phyloP scores from a whole-genome alignment of 2,113 vertebrate genomes.

The Pelobates fuscus region DNA sequence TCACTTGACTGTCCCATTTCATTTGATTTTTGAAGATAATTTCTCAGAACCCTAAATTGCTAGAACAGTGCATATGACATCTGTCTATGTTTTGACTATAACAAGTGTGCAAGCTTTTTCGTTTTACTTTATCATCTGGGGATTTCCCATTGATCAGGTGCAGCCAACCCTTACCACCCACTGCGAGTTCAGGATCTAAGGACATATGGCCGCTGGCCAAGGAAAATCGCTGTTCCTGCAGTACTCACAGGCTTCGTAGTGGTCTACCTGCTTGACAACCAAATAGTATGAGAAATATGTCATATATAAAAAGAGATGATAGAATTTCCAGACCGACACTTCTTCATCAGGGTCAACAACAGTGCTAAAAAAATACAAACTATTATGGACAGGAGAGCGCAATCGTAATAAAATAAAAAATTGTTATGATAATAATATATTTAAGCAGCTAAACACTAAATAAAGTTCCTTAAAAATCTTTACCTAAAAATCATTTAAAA shows the following conservation, averaged over 20 bases:
- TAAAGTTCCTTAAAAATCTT: no score
- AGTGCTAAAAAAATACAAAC: no score
- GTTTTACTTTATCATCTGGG: slow-evolving; percentile 41
- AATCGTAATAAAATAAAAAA: no score
- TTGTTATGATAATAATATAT: no score
- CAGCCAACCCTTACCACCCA: slow-evolving; percentile 44
- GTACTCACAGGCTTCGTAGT: slow-evolving; percentile 38
- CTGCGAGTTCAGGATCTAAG: slow-evolving; percentile 33
- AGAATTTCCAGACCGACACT: slow-evolving; percentile 13
- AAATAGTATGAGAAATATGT: slow-evolving; percentile 24
- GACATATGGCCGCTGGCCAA: slow-evolving; percentile 38
- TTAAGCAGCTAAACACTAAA: no score
- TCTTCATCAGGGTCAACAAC: slow-evolving; percentile 3
- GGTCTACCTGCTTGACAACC: slow-evolving; percentile 22
- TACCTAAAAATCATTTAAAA: no score
- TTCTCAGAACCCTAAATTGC: background rate
- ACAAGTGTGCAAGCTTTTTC: slow-evolving; percentile 22
- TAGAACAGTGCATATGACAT: slow-evolving; percentile 12
- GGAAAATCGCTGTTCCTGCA: slow-evolving; percentile 30
- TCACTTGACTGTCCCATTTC: no score
- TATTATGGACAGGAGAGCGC: no score
- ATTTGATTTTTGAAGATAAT: no score
- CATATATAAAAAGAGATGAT: slow-evolving; percentile 24
- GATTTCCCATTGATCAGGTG: slow-evolving; percentile 45
- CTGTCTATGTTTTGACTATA: slow-evolving; percentile 15